These are phyloP conservation scores for Lophochroa leadbeateri DNA, from an alignment of 2,113 vertebrate genomes.

Conservation along the genomic window DNA sequence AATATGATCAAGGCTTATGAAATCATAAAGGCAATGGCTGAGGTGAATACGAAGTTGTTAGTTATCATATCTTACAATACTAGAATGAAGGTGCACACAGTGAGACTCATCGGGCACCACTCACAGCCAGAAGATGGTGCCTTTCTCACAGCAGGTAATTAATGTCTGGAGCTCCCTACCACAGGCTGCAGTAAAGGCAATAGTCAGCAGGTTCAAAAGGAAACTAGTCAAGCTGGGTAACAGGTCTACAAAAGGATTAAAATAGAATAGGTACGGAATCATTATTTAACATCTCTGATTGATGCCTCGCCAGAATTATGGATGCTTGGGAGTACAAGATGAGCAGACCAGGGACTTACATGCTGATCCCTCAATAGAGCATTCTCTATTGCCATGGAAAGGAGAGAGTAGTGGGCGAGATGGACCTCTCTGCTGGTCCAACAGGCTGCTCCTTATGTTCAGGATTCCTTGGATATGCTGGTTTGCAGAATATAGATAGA, in stretches of 20 bases:
- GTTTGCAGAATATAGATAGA: background rate
- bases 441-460: background rate
- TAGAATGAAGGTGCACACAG: background rate
- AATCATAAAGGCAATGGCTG: background rate
- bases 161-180: background rate
- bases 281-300: background rate
- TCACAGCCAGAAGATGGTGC: background rate
- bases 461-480: background rate
- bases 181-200: background rate
- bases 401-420: background rate
- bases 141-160: background rate
- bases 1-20: background rate
- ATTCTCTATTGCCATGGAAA: background rate
- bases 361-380: background rate
- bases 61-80: background rate
- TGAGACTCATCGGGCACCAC: background rate
- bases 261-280: background rate
- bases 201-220: background rate
- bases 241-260: background rate
- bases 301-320: background rate
- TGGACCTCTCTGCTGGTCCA: background rate
- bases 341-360: background rate
- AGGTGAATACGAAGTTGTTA: background rate
- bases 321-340: background rate
- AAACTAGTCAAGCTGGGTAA: background rate